Base-by-base conservation (phyloP, 1,140 invertebrate species). In the Thaumatotibia leucotreta region DNA sequence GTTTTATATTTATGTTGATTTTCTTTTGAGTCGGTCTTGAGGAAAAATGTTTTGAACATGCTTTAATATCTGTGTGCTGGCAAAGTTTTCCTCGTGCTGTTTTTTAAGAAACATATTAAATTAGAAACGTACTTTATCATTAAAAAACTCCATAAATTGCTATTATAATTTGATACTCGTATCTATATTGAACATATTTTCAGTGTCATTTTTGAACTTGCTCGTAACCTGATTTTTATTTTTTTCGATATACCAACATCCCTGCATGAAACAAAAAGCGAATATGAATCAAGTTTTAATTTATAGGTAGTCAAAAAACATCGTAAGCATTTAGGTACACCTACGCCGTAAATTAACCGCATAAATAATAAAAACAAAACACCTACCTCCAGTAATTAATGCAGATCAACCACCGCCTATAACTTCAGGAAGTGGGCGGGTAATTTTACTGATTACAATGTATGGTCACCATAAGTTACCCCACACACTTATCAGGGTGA, bases 1-100 rank as follows among this genome's bases (percentile, higher is more conserved):
- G 27, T 58, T 27, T 27, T 58, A 58, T 58, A 58, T 58, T 58
- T 58, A 27, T 58, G 52, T 27, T 58, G 52, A 27, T 27, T 58
- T 31, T 58, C 52, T 58, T 58, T 58, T 58, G 52, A 29, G 52
- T 6, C 52, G 24, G 52, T 23, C 52, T 58, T 14, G 27, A 58
- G 52, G 24, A 58, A 58, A 58, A 58, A 58, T 58, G 24, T 29
- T 27, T 58, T 14, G 24, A 27, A 58, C 23, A 58, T 8, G 52
- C 1, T 58, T 58, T 58, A 58, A 58, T 27, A 58, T 58, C 29
- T 27, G 24, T 24, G 17, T 29, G 24, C 52, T 24, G 24, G 1
- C 9, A n/a, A n/a, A 27, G 52, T 58, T 58, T 24, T 27, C 2
- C 23, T 58, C n/a, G 39, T 45, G 20, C 17, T 45, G 9, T 45